These are phyloP conservation scores for Xenopus tropicalis DNA, from an alignment of 2,113 vertebrate species.

Conservation along the genomic window UCB_Xtro_10.0 CM004450.2:88452501-88453000, in stretches of 20 bases:
- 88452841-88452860: conserved; percentile 73
- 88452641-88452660: conserved; percentile 79
- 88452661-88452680: conserved; percentile 77
- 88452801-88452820: conserved; percentile 76
- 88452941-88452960: conserved; percentile 51
- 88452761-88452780: conserved; percentile 74
- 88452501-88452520: conserved; percentile 78
- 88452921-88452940: conserved; percentile 33
- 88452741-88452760: conserved; percentile 62
- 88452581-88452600: conserved; percentile 81
- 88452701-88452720: conserved; percentile 77
- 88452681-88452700: conserved; percentile 78
- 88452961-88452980: conserved; percentile 41
- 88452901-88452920: conserved; percentile 20
- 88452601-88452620: conserved; percentile 89
- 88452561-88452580: conserved; percentile 82
- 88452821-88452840: conserved; percentile 80
- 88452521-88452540: conserved; percentile 83
- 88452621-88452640: conserved; percentile 76
- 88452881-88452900: conserved; percentile 51
- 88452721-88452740: conserved; percentile 77
- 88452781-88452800: conserved; percentile 84
- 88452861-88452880: conserved; percentile 63
- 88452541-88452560: conserved; percentile 82
- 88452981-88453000: background rate